phyloP scores from a whole-genome alignment of 2,113 vertebrate species.

The Notechis scutatus region DNA sequence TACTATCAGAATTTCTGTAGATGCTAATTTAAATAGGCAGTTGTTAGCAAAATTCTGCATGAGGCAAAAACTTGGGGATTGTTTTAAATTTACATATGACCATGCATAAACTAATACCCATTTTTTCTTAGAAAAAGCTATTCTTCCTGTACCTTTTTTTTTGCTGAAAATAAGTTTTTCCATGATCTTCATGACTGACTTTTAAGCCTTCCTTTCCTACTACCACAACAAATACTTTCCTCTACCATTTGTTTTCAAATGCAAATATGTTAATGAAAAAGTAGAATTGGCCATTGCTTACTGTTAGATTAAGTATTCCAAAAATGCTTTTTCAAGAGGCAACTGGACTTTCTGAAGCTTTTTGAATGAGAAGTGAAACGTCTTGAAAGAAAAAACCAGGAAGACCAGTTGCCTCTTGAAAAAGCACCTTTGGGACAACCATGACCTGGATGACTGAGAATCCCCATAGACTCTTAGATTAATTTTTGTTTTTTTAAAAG shows the following conservation, averaged over 20 bases:
- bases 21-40: not conserved
- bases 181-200: not conserved
- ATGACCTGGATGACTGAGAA: no score
- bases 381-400: no score
- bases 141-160: not conserved
- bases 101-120: not conserved
- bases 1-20: not conserved
- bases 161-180: not conserved
- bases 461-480: not conserved
- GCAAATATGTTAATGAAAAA: not conserved
- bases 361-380: no score
- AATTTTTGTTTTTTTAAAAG: not conserved
- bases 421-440: no score
- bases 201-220: not conserved
- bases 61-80: not conserved
- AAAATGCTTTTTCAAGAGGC: no score
- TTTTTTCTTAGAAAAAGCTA: not conserved
- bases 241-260: not conserved
- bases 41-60: not conserved
- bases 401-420: no score
- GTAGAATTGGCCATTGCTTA: not conserved
- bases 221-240: not conserved
- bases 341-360: no score
- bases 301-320: no score
- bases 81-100: not conserved